A percentile compares a stretch with the other conserved stretches of the same genome.
Evolutionary conservation across 92 coral and sea anemone genomes (phyloP).

Genomic region (Epizoanthus rinbou): DNA sequence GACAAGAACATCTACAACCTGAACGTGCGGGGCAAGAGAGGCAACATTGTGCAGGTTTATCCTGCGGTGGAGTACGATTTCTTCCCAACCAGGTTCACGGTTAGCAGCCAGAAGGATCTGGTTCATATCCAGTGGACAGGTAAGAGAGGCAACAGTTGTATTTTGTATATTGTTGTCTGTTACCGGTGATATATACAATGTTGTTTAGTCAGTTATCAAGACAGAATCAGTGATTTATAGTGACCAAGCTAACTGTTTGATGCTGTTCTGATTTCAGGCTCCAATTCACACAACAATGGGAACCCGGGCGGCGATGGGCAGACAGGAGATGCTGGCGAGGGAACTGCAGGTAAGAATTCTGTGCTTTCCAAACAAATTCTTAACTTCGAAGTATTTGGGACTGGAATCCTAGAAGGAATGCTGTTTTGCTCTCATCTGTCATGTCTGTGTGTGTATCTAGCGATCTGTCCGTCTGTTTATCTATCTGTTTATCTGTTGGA

Average conservation of each 20-base stretch:
- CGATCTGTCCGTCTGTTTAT: no score
- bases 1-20: slow-evolving; percentile 73
- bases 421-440: background rate
- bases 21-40: slow-evolving; percentile 96
- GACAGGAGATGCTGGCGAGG: slow-evolving; percentile 97
- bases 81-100: slow-evolving; percentile 71
- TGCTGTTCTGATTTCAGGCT: slow-evolving; percentile 58
- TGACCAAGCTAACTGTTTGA: background rate
- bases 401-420: background rate
- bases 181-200: background rate
- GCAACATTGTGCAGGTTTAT: slow-evolving; percentile 91
- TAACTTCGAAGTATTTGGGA: background rate
- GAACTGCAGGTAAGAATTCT: slow-evolving; percentile 67
- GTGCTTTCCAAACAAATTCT: background rate
- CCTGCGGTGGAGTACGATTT: slow-evolving; percentile 99
- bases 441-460: no score
- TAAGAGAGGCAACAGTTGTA: slow-evolving; percentile 22
- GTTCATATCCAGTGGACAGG: slow-evolving; percentile 99
- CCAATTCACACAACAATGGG: slow-evolving; percentile 95
- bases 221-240: background rate
- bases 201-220: background rate
- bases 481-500: no score
- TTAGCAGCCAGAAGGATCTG: slow-evolving; percentile 51
- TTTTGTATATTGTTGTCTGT: background rate
- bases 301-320: slow-evolving; percentile 99